phyloP scores from a whole-genome alignment of 2,888 invertebrate genomes.

The Euzophera pinguis region DNA sequence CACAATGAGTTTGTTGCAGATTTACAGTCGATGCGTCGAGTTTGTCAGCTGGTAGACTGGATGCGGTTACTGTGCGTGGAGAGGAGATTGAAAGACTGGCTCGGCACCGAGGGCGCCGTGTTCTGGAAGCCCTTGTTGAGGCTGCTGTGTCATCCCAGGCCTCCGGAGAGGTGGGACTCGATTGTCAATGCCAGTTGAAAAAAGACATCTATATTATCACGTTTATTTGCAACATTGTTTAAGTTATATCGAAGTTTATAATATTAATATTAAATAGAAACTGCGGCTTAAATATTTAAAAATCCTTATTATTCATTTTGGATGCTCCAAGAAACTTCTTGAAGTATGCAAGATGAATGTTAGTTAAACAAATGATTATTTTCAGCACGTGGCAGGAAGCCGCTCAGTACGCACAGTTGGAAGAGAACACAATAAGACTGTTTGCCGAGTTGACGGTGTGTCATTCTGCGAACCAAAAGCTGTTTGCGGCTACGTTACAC shows the following conservation, averaged over 20 bases:
- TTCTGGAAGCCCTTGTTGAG: slow-evolving; percentile 92
- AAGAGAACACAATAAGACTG: slow-evolving; percentile 89
- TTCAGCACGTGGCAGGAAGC: slow-evolving; percentile 56
- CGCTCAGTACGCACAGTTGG: slow-evolving; percentile 79
- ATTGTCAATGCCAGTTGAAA: neutral
- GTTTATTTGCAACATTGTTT: too few relatives aligned
- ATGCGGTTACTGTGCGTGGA: slow-evolving; percentile 90
- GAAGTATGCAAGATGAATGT: too few relatives aligned
- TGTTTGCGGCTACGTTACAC: slow-evolving; percentile 89
- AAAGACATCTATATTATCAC: neutral
- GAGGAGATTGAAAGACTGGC: slow-evolving; percentile 91
- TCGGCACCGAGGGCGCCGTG: slow-evolving; percentile 89
- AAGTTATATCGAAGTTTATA: too few relatives aligned
- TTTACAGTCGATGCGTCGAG: slow-evolving; percentile 50
- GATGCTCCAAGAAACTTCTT: too few relatives aligned
- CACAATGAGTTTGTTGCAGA: slow-evolving; percentile 20
- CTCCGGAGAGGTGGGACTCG: slow-evolving; percentile 23
- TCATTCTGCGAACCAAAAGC: slow-evolving; percentile 90
- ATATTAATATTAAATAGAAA: too few relatives aligned
- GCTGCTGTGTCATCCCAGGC: slow-evolving; percentile 84
- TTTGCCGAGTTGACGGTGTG: slow-evolving; percentile 91
- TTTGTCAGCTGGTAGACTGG: slow-evolving; percentile 84
- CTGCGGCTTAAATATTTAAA: too few relatives aligned
- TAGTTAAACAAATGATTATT: neutral
- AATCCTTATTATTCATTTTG: too few relatives aligned